Percentiles rank a stretch among this genome's conserved stretches.
Conservation (phyloP, 2,113 vertebrate genomes). For the Heptranchias perlo region DNA sequence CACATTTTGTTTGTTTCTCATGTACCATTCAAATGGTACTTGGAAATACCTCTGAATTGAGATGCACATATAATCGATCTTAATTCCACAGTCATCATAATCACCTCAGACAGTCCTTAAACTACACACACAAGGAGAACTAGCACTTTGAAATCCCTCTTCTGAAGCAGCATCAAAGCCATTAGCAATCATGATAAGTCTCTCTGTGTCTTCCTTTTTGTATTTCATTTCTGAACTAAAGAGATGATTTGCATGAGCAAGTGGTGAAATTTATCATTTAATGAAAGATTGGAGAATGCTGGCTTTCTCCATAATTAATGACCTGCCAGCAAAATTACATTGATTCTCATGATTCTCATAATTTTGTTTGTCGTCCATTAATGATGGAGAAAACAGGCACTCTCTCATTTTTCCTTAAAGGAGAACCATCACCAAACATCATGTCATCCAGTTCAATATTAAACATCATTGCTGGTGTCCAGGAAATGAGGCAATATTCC, state of each 20-base stretch:
- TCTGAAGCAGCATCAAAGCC: neutral
- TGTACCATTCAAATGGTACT: neutral
- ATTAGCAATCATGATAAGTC: conserved; percentile 7
- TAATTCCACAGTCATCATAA: neutral
- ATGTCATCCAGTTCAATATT: neutral
- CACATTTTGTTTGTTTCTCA: neutral
- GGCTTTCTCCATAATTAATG: neutral
- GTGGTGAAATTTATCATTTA: neutral
- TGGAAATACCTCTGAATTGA: neutral
- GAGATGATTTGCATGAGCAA: neutral
- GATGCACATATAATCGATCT: neutral
- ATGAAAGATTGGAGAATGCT: neutral
- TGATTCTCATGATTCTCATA: neutral
- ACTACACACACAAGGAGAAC: neutral
- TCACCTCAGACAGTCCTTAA: neutral
- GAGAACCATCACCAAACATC: neutral
- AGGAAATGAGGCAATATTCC: neutral
- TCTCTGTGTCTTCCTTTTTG: neutral
- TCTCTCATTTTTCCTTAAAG: neutral
- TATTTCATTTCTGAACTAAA: neutral
- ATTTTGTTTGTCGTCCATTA: neutral
- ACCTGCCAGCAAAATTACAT: neutral
- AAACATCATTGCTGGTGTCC: neutral
- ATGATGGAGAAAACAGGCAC: neutral
- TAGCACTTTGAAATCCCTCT: neutral